Conservation (phyloP, 2,888 invertebrate genomes). For the Pogonocherus hispidulus region DNA sequence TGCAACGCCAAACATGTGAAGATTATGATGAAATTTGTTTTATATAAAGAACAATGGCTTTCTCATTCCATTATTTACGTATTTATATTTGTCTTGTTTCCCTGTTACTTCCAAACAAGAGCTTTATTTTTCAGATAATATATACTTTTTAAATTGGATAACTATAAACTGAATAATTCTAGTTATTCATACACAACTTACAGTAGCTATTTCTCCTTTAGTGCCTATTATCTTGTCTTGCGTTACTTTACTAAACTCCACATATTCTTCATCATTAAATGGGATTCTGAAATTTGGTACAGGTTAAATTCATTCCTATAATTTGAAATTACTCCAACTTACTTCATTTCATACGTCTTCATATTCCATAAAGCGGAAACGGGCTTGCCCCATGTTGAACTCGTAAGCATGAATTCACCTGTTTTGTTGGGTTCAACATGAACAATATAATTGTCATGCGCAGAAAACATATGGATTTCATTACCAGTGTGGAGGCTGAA, state of each 20-base stretch:
- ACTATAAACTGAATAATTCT: no score
- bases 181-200: slow-evolving; percentile 69
- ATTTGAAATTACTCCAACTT: slow-evolving; percentile 59
- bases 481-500: slow-evolving; percentile 88
- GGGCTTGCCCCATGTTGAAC: slow-evolving; percentile 88
- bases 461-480: slow-evolving; percentile 83
- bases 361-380: slow-evolving; percentile 86
- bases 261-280: slow-evolving; percentile 88
- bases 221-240: slow-evolving; percentile 94
- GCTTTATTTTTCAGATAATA: no score
- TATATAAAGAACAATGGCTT: no score
- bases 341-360: slow-evolving; percentile 76
- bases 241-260: slow-evolving; percentile 89
- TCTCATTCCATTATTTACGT: no score
- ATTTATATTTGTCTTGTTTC: no score
- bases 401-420: slow-evolving; percentile 85
- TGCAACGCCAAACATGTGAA: no score
- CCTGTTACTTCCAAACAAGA: no score
- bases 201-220: slow-evolving; percentile 83
- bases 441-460: slow-evolving; percentile 90
- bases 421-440: slow-evolving; percentile 82
- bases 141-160: no score
- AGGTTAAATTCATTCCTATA: slow-evolving; percentile 31
- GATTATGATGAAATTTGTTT: no score
- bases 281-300: slow-evolving; percentile 72